Percentiles rank a stretch among this genome's conserved stretches.
phyloP scores from a whole-genome alignment of 2,888 invertebrate genomes.

The Hirtodrosophila duncani region DNA sequence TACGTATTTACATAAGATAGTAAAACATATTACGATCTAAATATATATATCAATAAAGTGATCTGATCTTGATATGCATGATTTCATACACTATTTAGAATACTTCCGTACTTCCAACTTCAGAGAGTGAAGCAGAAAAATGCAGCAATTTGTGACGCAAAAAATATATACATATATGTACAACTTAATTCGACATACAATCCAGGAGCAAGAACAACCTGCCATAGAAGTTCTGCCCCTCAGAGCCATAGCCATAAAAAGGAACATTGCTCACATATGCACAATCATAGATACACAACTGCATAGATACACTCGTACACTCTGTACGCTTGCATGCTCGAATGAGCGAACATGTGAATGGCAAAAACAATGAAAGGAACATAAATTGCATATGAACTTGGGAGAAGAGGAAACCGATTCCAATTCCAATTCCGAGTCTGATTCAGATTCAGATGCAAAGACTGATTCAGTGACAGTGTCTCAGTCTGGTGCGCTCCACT shows the following conservation, averaged over 20 bases:
- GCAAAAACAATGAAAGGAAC: slow-evolving; percentile 48
- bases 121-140: no score
- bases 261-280: slow-evolving; percentile 11
- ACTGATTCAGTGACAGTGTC: not conserved
- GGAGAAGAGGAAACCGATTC: slow-evolving; percentile 42
- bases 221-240: slow-evolving; percentile 30
- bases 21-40: not conserved
- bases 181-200: slow-evolving; percentile 43
- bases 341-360: slow-evolving; percentile 30
- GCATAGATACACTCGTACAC: not conserved
- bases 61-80: no score
- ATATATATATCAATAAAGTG: slow-evolving; percentile 6
- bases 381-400: slow-evolving; percentile 65
- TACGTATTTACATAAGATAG: not conserved
- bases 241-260: no score
- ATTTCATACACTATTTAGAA: no score
- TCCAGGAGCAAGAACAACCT: slow-evolving; percentile 18
- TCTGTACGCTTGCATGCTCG: slow-evolving; percentile 11
- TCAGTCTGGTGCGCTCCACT: slow-evolving; percentile 26
- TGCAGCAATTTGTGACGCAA: slow-evolving; percentile 1
- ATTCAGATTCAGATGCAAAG: not conserved
- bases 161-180: slow-evolving; percentile 30
- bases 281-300: slow-evolving; percentile 2
- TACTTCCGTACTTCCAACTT: no score
- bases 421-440: slow-evolving; percentile 2